phyloP scores from a whole-genome alignment of 2,797 vertebrate species.

The Valencia hispanica region DNA sequence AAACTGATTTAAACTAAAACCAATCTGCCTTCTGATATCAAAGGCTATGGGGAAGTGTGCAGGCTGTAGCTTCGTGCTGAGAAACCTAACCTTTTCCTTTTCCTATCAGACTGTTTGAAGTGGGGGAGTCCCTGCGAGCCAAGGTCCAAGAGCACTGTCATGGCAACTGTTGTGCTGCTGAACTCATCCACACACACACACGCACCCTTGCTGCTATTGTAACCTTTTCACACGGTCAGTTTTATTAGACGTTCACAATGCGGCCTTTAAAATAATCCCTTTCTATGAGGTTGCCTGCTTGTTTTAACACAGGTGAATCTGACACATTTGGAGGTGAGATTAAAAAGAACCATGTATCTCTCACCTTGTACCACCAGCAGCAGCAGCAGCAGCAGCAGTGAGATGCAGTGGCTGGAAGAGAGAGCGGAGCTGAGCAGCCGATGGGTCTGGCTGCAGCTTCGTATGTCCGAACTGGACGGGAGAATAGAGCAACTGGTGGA shows the following conservation, averaged over 20 bases:
- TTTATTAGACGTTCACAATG: neutral
- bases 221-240: neutral
- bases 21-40: constrained; percentile 2
- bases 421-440: constrained; percentile 91
- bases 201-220: neutral
- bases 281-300: neutral
- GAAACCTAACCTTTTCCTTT: constrained; percentile 55
- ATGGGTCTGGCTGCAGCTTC: constrained; percentile 93
- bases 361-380: constrained; percentile 16
- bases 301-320: constrained; percentile 2
- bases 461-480: constrained; percentile 89
- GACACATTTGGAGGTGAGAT: neutral
- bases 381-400: constrained; percentile 60
- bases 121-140: constrained; percentile 53
- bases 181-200: constrained; percentile 33
- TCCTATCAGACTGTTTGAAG: constrained; percentile 57
- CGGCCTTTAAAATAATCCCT: neutral
- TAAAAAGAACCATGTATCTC: constrained; percentile 21
- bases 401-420: constrained; percentile 88
- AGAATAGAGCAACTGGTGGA: constrained; percentile 87
- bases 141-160: constrained; percentile 72
- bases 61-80: constrained; percentile 37
- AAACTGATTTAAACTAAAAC: constrained; percentile 13
- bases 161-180: constrained; percentile 68
- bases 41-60: neutral